Evolutionary conservation across 2,888 invertebrate species (phyloP), one percentile per base, ranked within the genome.

Genomic region (Dilophus febrilis): DNA sequence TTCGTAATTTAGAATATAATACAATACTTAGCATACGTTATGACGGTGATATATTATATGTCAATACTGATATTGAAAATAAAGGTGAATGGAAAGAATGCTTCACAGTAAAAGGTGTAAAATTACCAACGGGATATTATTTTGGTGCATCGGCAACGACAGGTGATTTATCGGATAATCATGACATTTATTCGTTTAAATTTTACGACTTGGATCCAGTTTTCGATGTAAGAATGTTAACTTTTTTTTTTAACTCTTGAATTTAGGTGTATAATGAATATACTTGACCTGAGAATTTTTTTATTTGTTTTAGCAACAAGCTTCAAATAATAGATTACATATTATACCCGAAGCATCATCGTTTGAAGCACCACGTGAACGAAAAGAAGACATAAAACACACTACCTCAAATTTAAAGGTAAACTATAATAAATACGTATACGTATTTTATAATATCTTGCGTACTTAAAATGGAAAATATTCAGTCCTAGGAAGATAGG

Each of bases 71-170:
- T 61, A 70, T 94, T 35, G 87, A 87, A 48, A 87, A 86, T 53
- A 86, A 85, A 59, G 84, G 83, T 50, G 80, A 81, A 2, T 98
- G 95, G 94, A 86, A 87, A 53, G 81, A 83, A 53, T 99, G 98
- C 55, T 78, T 99, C 51, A 71, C 72, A 40, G 92, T 92, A 0
- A 72, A 78, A 49, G 88, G 90, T 35, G 86, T 99, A 1, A 71
- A 78, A 43, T 67, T 99, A 10, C 98, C 98, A 0, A 91, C 94
- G 0, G 91, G 91, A 0, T 97, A 95, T 64, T 92, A 72, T 64
- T 82, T 94, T 59, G 98, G 98, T 2, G 69, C 90, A 4, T 81
- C 92, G 0, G 91, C 98, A 1, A 92, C 92, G 2, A 99, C 98
- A 0, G 98, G 98, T 2, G 95, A 98, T 58, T 67, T 99, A 34